Base-by-base conservation (phyloP, 1,140 invertebrate species). In the Thalassaphorura encarpata region DNA sequence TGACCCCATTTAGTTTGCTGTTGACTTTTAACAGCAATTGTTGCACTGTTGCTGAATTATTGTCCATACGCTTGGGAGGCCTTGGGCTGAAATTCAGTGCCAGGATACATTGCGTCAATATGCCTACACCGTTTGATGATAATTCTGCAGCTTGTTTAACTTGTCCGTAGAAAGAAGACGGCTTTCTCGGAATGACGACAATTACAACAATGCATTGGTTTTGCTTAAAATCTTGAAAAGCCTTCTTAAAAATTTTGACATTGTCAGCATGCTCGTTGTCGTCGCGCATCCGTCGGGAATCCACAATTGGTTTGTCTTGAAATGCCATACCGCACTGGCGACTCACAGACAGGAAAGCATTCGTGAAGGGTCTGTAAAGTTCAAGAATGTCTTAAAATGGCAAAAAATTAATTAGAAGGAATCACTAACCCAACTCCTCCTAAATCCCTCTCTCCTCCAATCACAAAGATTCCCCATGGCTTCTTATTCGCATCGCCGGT, bases 11-110 rank as follows among this genome's bases (percentile, higher is more conserved):
- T 24, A 94, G 66, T 70, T 94, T 94, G 0, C 85, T 81, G 69
- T 86, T 85, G 0, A 94, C 78, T 75, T 95, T 95, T 1, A 89
- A 69, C 13, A 91, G 69, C 58, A 94, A 81, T 69, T 94, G 93
- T 0, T 69, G 63, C 11, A 78, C 67, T 0, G 80, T 79, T 0
- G 78, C 76, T 2, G 55, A 46, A 4, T 21, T n/a, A 28, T 48
- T 31, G 54, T 46, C 15, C 24, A 18, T 41, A 31, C 1, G 41
- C 21, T 0, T 26, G 24, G 74, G 67, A 3, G 54, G 29, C 58
- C 71, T 56, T 43, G 69, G 52, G 60, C 49, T 1, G 78, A 67
- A 15, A 81, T 90, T 47, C 48, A 62, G 23, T 72, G 67, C 67
- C 48, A 83, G 85, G 8, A 94, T 73, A 66, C 89, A 92, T 65